These are phyloP conservation scores for Toxostoma redivivum DNA, from an alignment of 2,113 vertebrate genomes.

Conservation along the genomic window DNA sequence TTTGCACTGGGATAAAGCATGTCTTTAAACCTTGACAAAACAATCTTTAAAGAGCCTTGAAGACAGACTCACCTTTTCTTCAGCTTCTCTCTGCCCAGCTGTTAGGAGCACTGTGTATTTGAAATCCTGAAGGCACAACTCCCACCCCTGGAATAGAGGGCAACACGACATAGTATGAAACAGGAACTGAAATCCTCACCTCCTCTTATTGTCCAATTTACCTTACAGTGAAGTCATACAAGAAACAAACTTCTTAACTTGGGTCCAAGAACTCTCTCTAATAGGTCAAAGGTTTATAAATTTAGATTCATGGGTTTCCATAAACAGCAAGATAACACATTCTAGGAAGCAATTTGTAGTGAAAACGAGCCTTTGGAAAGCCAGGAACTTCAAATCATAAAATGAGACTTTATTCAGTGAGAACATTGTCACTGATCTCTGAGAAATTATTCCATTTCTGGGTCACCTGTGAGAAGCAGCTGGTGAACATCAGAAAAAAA, in stretches of 20 bases:
- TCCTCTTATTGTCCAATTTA: neutral
- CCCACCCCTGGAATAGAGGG: neutral
- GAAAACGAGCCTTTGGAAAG: neutral
- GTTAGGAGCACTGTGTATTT: accelerated
- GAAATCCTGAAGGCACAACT: neutral
- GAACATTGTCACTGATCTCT: neutral
- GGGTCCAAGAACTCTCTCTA: neutral
- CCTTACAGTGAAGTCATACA: neutral
- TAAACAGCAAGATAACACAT: neutral
- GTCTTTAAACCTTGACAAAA: neutral
- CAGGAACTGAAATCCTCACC: neutral
- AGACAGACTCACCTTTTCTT: neutral
- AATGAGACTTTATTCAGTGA: neutral
- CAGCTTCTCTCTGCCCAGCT: neutral
- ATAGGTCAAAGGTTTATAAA: neutral
- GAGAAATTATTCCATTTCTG: neutral
- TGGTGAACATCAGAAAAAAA: neutral
- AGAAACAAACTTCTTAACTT: neutral
- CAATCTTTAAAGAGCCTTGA: neutral
- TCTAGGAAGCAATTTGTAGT: neutral
- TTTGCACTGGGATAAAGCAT: neutral
- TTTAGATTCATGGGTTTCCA: neutral
- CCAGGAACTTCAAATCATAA: neutral
- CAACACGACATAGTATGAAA: neutral
- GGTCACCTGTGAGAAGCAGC: neutral